phyloP scores from a whole-genome alignment of 2,888 invertebrate genomes.

The Cepaea hortensis region DNA sequence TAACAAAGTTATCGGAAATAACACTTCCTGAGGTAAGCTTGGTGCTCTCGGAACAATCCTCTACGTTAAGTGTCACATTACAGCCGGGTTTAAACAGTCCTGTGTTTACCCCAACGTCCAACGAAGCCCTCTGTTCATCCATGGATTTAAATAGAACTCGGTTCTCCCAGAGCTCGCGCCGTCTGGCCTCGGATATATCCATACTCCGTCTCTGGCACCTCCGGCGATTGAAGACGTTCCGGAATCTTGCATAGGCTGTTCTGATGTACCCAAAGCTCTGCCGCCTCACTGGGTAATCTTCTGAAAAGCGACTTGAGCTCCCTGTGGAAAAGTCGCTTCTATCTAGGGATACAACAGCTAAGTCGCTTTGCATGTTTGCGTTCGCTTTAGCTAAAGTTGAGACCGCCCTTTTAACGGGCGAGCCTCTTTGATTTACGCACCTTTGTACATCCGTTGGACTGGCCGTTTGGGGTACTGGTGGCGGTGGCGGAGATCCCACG shows the following conservation, averaged over 20 bases:
- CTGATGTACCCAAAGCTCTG: constrained; percentile 40
- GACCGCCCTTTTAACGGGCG: constrained; percentile 23
- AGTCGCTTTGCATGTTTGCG: constrained; percentile 3
- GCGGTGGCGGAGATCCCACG: constrained; percentile 17
- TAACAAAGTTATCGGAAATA: neutral
- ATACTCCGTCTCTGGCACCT: constrained; percentile 33
- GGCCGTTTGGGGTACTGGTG: neutral
- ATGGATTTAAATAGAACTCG: neutral
- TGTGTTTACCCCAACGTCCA: neutral
- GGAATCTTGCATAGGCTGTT: constrained; percentile 36
- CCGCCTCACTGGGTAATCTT: neutral
- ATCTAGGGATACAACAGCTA: constrained; percentile 10
- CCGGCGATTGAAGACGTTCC: constrained; percentile 32
- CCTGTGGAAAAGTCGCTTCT: constrained; percentile 11
- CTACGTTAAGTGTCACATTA: constrained; percentile 24
- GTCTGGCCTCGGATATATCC: constrained; percentile 6
- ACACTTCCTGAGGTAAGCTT: neutral
- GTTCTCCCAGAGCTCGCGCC: constrained; percentile 13
- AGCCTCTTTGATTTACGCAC: constrained; percentile 9
- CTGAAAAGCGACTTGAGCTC: neutral
- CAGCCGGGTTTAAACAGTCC: constrained; percentile 3
- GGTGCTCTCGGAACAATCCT: constrained; percentile 22
- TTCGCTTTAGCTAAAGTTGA: constrained; percentile 7
- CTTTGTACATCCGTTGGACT: constrained; percentile 11
- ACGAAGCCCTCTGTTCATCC: neutral